Conservation (phyloP, 2,797 vertebrate genomes). For the Heteromormyrus szaboi region DNA sequence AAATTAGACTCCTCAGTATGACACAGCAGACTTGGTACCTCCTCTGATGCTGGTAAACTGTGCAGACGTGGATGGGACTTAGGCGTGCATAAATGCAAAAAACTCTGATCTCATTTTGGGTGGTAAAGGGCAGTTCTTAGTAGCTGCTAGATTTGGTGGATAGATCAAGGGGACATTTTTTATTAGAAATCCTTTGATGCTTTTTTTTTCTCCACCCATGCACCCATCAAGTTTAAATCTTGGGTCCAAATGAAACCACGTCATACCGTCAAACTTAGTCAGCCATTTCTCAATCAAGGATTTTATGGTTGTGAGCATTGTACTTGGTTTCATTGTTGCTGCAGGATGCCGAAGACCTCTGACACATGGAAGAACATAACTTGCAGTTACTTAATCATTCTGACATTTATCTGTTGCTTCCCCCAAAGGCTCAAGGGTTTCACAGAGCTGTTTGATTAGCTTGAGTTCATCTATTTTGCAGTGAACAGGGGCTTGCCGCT, state of each 20-base stretch:
- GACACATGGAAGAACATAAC: not conserved
- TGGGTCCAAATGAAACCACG: not conserved
- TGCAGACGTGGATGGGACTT: not conserved
- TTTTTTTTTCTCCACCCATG: not conserved
- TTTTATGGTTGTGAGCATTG: not conserved
- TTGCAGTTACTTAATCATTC: not conserved
- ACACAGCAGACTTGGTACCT: not conserved
- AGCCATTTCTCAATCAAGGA: not conserved
- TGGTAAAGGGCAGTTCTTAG: not conserved
- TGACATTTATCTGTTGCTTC: not conserved
- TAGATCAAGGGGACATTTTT: not conserved
- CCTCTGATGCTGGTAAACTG: not conserved
- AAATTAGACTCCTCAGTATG: not conserved
- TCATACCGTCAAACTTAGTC: not conserved
- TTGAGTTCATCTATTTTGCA: not conserved
- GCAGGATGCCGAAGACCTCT: not conserved
- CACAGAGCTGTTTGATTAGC: not conserved
- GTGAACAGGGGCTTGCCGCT: not conserved
- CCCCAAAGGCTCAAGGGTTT: not conserved
- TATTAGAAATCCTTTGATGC: not conserved
- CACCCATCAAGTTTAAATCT: not conserved
- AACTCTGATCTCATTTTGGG: not conserved
- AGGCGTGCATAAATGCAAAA: not conserved
- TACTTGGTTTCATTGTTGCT: not conserved
- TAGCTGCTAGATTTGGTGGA: not conserved